Evolutionary conservation across 1,140 invertebrate genomes (phyloP), one percentile per base, ranked within the genome.

Genomic region (Heterodera carotae): DNA sequence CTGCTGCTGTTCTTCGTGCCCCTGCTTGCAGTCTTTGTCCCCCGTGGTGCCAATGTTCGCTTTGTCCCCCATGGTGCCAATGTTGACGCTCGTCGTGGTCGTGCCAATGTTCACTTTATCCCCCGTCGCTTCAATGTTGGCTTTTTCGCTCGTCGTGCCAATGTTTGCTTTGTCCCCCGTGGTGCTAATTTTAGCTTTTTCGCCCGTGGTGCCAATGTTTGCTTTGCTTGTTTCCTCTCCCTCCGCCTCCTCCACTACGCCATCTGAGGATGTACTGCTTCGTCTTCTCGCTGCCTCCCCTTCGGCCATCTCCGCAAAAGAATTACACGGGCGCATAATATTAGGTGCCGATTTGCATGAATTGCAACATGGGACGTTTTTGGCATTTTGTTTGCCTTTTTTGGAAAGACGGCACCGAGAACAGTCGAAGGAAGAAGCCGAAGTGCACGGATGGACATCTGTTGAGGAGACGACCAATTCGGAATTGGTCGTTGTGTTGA

Each of bases 401-500:
- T 25, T 31, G 62, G 62, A 12, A 27, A 62, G 39, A n/a, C 48
- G 8, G 59, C 62, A 74, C 5, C 60, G 27, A 18, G 73, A 43
- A 39, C 62, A 66, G 25, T 56, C 29, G 69, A 39, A 33, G 60
- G 67, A 29, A 76, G 60, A 29, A 66, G 29, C 27, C 12, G 31
- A 31, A 25, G 39, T 56, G 53, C 31, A 62, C 39, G 60, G 29
- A 15, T 25, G 53, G 15, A 18, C 15, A 15, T 60, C 53, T 4
- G 34, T 18, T 4, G 66, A 34, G 18, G 33, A 43, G 22, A 68
- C 39, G 66, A n/a, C 66, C 43, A 71, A 33, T 71, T 39, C 56
- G 69, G 69, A 73, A 12, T 22, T 79, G 25, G 67, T 76, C 18
- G 34, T 78, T n/a, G 75, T 66, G 76, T 78, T 76, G 62, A 78